Base-by-base conservation (phyloP, 1,140 invertebrate species). In the Proctacanthus coquilletti region DNA sequence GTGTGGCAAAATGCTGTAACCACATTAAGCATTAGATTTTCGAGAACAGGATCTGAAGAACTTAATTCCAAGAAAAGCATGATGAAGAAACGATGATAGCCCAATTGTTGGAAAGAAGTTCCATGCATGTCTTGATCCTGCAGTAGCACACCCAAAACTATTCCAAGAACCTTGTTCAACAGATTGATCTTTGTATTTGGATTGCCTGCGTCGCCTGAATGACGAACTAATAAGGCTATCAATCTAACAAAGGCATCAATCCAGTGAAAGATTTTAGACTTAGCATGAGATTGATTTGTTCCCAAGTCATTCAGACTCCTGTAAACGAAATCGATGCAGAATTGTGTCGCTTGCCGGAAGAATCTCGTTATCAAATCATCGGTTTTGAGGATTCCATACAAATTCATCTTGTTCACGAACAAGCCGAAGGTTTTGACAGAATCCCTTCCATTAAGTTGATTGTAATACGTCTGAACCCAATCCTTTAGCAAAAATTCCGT, bases 21-120 rank as follows among this genome's bases (percentile, higher is more conserved):
- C 41, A 91, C 51, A 43, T 51, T 60, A 41, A 50, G 49, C 50
- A 56, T 59, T 17, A 59, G 36, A 14, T 50, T 47, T 36, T 72
- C 70, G 15, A 97, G 65, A 19, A 94, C 80, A 2, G 82, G 81
- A 58, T 98, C 94, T 3, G 86, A 82, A 34, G 82, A 77, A 59
- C 92, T 97, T 38, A 98, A 72, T 55, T 98, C 95, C 31, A 97
- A 75, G 60, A 98, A 97, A 2, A 99, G 70, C 75, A 95, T 95
- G 31, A 97, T 87, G 38, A 98, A 87, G 40, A 98, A 88, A 18
- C 96, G 70, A 52, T 98, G 93, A 64, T 98, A 99, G 1, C 95
- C 91, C 38, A 98, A 65, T 58, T 97, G 92, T 50, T 97, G 89
- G 64, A 99, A 98, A 35, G 93, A 87, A 1, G 71, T 70, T 62